Conservation (phyloP, 1,140 invertebrate genomes). For the Brachystomella parvula region DNA sequence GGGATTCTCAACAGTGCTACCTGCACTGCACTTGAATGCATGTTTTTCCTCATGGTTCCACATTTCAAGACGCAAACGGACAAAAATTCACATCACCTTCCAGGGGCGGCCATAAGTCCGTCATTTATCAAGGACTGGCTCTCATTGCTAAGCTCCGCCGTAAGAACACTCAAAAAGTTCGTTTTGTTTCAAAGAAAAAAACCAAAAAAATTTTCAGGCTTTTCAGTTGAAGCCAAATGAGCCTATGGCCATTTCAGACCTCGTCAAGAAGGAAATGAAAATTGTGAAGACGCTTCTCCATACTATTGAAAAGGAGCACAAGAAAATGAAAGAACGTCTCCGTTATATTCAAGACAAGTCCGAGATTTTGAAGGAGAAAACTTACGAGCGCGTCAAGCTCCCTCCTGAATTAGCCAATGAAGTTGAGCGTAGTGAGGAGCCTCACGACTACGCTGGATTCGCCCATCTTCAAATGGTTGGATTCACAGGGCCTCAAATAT, state of each 20-base stretch:
- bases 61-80: neutral
- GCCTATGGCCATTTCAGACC: neutral
- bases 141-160: neutral
- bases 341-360: neutral
- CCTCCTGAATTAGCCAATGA: neutral
- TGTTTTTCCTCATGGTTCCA: conserved; percentile 9
- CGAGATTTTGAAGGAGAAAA: neutral
- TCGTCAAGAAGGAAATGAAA: conserved; percentile 7
- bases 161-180: neutral
- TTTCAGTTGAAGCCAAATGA: neutral
- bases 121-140: conserved; percentile 5
- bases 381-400: neutral
- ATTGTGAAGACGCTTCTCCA: neutral
- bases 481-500: neutral
- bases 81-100: neutral
- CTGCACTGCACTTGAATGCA: neutral
- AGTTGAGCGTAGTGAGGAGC: neutral
- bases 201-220: neutral
- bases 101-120: neutral
- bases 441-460: neutral
- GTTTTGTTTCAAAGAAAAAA: neutral
- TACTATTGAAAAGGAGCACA: neutral
- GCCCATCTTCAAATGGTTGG: neutral
- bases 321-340: conserved; percentile 7
- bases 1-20: conserved; percentile 3